Evolutionary conservation across 2,888 invertebrate genomes (phyloP).

Genomic region (Drosophila eohydei): DNA sequence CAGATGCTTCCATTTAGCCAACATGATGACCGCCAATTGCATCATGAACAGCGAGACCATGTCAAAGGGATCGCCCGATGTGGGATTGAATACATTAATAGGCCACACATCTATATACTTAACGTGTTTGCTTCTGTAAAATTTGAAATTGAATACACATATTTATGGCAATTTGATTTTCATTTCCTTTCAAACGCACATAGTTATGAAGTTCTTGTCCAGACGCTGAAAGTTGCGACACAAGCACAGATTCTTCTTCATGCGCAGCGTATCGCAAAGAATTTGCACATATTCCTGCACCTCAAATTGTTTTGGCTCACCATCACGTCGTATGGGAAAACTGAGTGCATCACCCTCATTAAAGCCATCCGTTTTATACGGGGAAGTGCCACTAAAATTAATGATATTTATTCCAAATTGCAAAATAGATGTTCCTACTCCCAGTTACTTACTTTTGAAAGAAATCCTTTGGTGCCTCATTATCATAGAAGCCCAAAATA

Average conservation of each 20-base stretch:
- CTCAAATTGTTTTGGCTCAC: conserved; percentile 85
- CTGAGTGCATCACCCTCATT: conserved; percentile 85
- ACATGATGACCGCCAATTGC: conserved; percentile 98
- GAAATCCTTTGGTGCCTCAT: conserved; percentile 90
- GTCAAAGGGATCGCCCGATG: conserved; percentile 92
- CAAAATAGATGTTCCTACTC: background rate
- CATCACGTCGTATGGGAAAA: conserved; percentile 86
- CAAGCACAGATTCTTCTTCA: conserved; percentile 97
- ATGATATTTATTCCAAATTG: background rate
- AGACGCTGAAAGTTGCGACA: conserved; percentile 95
- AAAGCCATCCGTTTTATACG: conserved; percentile 87
- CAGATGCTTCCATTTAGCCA: conserved; percentile 94
- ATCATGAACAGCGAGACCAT: conserved; percentile 97
- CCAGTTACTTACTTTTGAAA: conserved; percentile 88
- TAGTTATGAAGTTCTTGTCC: conserved; percentile 91
- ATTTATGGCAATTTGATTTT: background rate
- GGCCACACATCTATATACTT: conserved; percentile 99
- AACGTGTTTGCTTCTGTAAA: conserved; percentile 85
- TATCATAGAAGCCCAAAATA: conserved; percentile 96
- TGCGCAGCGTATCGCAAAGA: conserved; percentile 93
- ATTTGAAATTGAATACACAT: background rate
- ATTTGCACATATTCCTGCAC: conserved; percentile 92
- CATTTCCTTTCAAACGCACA: conserved; percentile 85
- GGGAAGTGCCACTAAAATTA: conserved; percentile 86
- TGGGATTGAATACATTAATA: conserved; percentile 94